Conservation (phyloP, 2,113 vertebrate genomes). For the Pionites leucogaster region DNA sequence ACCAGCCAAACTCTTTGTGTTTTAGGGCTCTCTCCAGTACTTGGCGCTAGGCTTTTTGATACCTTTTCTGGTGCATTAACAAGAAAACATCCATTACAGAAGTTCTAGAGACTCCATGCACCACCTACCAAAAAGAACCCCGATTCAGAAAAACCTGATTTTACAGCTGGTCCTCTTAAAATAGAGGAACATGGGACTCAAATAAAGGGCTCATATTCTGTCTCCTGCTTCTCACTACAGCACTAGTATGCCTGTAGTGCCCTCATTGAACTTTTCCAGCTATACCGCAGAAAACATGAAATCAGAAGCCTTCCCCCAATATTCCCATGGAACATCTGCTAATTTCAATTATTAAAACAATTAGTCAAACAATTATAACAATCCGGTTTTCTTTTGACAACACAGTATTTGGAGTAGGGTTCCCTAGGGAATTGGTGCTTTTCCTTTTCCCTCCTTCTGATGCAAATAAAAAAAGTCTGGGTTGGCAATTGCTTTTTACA, state of each 20-base stretch:
- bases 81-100: not conserved
- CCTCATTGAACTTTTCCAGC: not conserved
- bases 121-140: not conserved
- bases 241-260: not conserved
- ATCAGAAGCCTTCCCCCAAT: not conserved
- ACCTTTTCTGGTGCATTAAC: not conserved
- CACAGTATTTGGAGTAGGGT: not conserved
- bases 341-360: not conserved
- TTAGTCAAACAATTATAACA: not conserved
- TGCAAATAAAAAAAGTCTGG: not conserved
- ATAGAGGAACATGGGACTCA: not conserved
- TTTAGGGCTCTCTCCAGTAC: not conserved
- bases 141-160: not conserved
- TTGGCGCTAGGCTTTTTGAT: not conserved
- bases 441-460: not conserved
- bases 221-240: not conserved
- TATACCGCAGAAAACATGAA: not conserved
- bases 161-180: conserved; percentile 4
- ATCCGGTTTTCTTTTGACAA: not conserved
- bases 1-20: not conserved
- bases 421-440: not conserved
- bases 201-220: not conserved
- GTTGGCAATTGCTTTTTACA: not conserved
- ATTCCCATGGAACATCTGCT: not conserved
- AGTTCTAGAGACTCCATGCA: not conserved